phyloP scores from a whole-genome alignment of 2,888 invertebrate genomes.

The Synergus japonicus region DNA sequence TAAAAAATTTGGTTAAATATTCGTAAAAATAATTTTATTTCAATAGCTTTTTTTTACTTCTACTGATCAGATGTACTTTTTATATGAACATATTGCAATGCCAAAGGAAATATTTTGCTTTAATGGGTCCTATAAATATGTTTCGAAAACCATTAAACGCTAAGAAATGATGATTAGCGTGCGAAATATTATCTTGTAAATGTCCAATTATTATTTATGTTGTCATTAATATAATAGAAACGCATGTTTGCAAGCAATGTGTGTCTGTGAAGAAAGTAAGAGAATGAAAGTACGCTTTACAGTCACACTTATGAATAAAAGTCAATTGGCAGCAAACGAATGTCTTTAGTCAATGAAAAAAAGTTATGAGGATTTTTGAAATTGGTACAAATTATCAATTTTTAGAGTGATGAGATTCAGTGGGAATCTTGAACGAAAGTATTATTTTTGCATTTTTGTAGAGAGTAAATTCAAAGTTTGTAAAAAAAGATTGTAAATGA shows the following conservation, averaged over 20 bases:
- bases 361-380: slow-evolving; percentile 4
- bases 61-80: background rate
- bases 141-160: background rate
- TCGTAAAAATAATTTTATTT: background rate
- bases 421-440: slow-evolving; percentile 16
- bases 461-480: background rate
- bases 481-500: background rate
- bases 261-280: slow-evolving; percentile 25
- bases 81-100: slow-evolving; percentile 37
- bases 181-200: slow-evolving; percentile 22
- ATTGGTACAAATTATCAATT: slow-evolving; percentile 5
- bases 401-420: background rate
- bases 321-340: slow-evolving; percentile 18
- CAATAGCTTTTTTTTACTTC: background rate
- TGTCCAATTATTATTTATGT: slow-evolving; percentile 35
- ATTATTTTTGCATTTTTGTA: slow-evolving; percentile 16
- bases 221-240: slow-evolving; percentile 24
- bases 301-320: slow-evolving; percentile 24
- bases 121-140: slow-evolving; percentile 19
- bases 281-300: slow-evolving; percentile 29
- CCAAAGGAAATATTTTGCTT: slow-evolving; percentile 40
- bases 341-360: slow-evolving; percentile 2
- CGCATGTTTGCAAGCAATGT: slow-evolving; percentile 17
- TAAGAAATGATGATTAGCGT: background rate
- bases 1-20: background rate